Base-by-base conservation (phyloP, 2,888 invertebrate species). In the Lithophane ornitopus region DNA sequence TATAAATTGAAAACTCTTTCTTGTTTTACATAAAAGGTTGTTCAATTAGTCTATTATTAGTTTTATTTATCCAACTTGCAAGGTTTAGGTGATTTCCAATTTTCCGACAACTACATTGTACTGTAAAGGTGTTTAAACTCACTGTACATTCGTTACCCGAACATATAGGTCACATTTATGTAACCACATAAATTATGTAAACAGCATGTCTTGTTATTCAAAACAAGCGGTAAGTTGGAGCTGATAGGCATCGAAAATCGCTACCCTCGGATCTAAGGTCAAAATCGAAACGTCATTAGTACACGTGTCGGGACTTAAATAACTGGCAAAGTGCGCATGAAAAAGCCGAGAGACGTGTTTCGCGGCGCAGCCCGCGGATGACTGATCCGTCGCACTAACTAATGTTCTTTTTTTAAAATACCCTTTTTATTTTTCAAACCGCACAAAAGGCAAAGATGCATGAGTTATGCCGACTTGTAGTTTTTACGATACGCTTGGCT, bases 381-480 rank as follows among this genome's bases (percentile, higher is more conserved):
- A 95, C 95, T 94, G 96, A 95, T 94, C 94, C 95, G 92, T 91
- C 93, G 94, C 94, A 93, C 93, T 92, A 94, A 95, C 94, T 94
- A 95, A 95, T 95, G 94, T 94, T 93, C 93, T 90, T 95, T 95
- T 95, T 95, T 94, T 89, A 88, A 94, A 93, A 90, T 90, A 79
- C 77, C 87, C 85, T 91, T 94, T 94, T 94, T 94, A 91, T 94
- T 94, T 95, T 94, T 94, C 90, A 91, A 93, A 91, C 90, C 92
- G 88, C 93, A 95, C 95, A 95, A 95, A 95, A 95, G 94, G 93
- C 94, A 91, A 93, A 94, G 94, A 91, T 92, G 89, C 94, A 92
- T 96, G 93, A 95, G 93, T 95, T 95, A 96, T 96, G 94, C 94
- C 94, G 94, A 93, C 94, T 94, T 94, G 94, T 95, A 95, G 95